Conservation (phyloP, 2,797 vertebrate species). For the Oreonectes daqikongensis region DNA sequence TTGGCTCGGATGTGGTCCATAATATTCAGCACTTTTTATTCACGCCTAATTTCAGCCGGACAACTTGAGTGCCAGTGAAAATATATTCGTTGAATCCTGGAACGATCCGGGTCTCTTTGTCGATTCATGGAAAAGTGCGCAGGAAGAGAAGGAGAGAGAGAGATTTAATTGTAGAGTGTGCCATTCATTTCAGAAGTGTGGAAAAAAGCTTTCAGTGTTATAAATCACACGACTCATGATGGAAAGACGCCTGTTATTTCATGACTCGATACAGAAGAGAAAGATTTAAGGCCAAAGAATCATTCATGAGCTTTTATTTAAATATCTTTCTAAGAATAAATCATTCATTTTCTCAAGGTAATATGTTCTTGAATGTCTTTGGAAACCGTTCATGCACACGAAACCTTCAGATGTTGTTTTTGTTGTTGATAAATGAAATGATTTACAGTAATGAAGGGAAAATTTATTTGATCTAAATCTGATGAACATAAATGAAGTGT, state of each 20-base stretch:
- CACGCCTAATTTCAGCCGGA: slow-evolving; percentile 79
- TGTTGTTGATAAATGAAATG: no score
- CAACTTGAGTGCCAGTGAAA: slow-evolving; percentile 76
- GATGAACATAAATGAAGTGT: not conserved
- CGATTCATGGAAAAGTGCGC: slow-evolving; percentile 71
- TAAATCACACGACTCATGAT: slow-evolving; percentile 58
- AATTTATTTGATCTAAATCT: not conserved
- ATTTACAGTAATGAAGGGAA: no score
- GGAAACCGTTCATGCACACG: not conserved
- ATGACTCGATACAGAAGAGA: slow-evolving; percentile 21
- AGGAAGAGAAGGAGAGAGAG: slow-evolving; percentile 53
- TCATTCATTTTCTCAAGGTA: slow-evolving; percentile 15
- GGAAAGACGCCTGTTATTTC: slow-evolving; percentile 34
- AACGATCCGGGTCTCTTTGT: slow-evolving; percentile 68
- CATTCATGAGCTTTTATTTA: slow-evolving; percentile 25
- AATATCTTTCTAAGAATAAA: slow-evolving; percentile 14
- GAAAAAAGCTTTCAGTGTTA: slow-evolving; percentile 57
- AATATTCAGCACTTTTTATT: slow-evolving; percentile 82
- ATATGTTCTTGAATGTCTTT: not conserved
- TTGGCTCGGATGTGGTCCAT: slow-evolving; percentile 68
- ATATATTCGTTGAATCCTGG: slow-evolving; percentile 72
- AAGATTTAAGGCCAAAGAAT: slow-evolving; percentile 26
- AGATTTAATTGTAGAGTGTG: slow-evolving; percentile 56
- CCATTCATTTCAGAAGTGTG: slow-evolving; percentile 65
- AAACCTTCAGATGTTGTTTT: no score